Conservation (phyloP, 2,888 invertebrate genomes). For the Mactromeris polynyma region DNA sequence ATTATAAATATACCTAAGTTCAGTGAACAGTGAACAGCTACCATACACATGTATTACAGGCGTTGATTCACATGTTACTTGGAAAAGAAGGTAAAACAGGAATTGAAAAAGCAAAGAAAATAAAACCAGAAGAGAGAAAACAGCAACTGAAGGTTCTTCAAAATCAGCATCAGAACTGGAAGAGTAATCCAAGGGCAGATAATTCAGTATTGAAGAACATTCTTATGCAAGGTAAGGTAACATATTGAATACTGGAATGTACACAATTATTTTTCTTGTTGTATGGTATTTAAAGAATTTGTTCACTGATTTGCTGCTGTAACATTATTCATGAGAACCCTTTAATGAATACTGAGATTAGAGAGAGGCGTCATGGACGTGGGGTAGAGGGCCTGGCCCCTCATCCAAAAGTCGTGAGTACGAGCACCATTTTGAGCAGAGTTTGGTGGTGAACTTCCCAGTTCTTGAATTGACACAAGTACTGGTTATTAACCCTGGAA, state of each 20-base stretch:
- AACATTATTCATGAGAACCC: neutral
- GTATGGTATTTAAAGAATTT: neutral
- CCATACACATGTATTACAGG: slow-evolving; percentile 62
- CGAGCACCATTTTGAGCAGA: too few relatives aligned
- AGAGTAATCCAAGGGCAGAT: slow-evolving; percentile 74
- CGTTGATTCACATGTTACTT: slow-evolving; percentile 77
- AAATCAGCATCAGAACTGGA: slow-evolving; percentile 81
- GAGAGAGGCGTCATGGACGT: too few relatives aligned
- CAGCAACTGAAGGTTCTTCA: slow-evolving; percentile 75
- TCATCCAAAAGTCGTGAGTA: too few relatives aligned
- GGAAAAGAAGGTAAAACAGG: slow-evolving; percentile 72
- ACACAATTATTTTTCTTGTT: neutral
- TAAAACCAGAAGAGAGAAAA: slow-evolving; percentile 73
- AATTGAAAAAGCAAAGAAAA: slow-evolving; percentile 66
- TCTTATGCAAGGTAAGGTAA: slow-evolving; percentile 78
- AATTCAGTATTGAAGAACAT: slow-evolving; percentile 69
- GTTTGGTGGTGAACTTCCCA: too few relatives aligned
- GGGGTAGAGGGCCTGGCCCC: too few relatives aligned
- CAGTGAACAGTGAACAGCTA: neutral
- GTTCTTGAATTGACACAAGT: too few relatives aligned
- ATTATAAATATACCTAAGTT: neutral
- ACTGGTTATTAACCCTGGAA: too few relatives aligned
- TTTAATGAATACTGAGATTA: too few relatives aligned
- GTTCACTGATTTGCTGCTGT: neutral
- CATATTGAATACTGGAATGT: neutral